phyloP scores from a whole-genome alignment of 2,797 vertebrate species.

The Premnoplex brunnescens region DNA sequence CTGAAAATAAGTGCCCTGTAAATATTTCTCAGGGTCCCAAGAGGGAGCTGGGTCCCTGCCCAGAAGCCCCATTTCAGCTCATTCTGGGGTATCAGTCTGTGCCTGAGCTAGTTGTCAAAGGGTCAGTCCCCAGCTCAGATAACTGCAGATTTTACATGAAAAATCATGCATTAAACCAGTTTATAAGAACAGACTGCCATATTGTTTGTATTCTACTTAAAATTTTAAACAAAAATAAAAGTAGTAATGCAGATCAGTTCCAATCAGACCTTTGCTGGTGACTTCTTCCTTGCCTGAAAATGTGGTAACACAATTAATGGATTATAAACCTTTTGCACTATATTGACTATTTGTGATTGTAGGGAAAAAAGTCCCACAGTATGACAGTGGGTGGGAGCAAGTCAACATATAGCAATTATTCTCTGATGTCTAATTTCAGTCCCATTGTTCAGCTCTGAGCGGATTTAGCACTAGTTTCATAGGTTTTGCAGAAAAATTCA shows the following conservation, averaged over 20 bases:
- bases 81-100: background rate
- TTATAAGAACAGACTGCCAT: background rate
- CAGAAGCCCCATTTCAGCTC: background rate
- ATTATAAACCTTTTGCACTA: background rate
- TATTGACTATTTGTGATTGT: background rate
- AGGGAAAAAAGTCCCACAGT: background rate
- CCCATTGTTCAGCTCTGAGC: slow-evolving; percentile 16
- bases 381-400: background rate
- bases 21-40: background rate
- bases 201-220: background rate
- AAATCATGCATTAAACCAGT: background rate
- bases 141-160: background rate
- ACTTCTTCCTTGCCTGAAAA: background rate
- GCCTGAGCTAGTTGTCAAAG: background rate
- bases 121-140: background rate
- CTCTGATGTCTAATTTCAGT: slow-evolving; percentile 13
- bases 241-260: background rate
- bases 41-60: background rate
- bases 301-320: background rate
- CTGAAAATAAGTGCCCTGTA: background rate
- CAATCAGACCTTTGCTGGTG: background rate
- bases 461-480: background rate
- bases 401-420: slow-evolving; percentile 5
- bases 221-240: background rate
- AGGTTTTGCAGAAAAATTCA: slow-evolving; percentile 41